phyloP scores from a whole-genome alignment of 2,888 invertebrate genomes.

The Catonia carolina region DNA sequence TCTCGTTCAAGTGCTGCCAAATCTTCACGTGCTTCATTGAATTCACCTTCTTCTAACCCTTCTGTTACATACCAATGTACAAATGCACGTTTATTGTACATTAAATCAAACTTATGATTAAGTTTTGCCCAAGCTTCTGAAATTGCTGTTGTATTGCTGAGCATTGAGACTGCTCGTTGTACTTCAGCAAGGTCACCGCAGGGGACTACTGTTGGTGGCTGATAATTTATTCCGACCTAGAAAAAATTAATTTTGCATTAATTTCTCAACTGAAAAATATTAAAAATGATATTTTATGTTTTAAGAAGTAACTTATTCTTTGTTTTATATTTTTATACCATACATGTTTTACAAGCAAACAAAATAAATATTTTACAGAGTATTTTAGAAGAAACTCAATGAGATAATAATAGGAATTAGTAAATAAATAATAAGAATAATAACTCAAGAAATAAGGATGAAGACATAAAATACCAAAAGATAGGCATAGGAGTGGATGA shows the following conservation, averaged over 20 bases:
- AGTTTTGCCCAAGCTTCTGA: slow-evolving; percentile 23
- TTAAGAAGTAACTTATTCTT: too few relatives aligned
- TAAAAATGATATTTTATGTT: too few relatives aligned
- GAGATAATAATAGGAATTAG: too few relatives aligned
- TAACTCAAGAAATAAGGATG: too few relatives aligned
- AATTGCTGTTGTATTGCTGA: slow-evolving; percentile 20
- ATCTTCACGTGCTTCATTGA: slow-evolving; percentile 21
- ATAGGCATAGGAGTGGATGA: too few relatives aligned
- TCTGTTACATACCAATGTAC: slow-evolving; percentile 15
- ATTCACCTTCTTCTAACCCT: slow-evolving; percentile 23
- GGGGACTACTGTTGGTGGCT: slow-evolving; percentile 11
- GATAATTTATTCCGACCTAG: slow-evolving; percentile 6
- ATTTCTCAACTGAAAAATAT: too few relatives aligned
- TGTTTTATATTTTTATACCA: too few relatives aligned
- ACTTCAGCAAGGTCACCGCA: slow-evolving; percentile 15
- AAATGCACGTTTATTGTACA: slow-evolving; percentile 23
- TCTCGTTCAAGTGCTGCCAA: slow-evolving; percentile 21
- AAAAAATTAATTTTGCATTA: not conserved
- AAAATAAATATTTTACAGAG: too few relatives aligned
- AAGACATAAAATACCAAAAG: too few relatives aligned
- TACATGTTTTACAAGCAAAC: too few relatives aligned
- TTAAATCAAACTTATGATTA: slow-evolving; percentile 22
- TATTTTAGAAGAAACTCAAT: too few relatives aligned
- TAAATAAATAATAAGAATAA: too few relatives aligned
- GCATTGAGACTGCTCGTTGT: slow-evolving; percentile 14